Percentiles rank a stretch among this genome's conserved stretches.
phyloP scores from a whole-genome alignment of 2,797 vertebrate genomes.

The Myiotriccus ornatus region DNA sequence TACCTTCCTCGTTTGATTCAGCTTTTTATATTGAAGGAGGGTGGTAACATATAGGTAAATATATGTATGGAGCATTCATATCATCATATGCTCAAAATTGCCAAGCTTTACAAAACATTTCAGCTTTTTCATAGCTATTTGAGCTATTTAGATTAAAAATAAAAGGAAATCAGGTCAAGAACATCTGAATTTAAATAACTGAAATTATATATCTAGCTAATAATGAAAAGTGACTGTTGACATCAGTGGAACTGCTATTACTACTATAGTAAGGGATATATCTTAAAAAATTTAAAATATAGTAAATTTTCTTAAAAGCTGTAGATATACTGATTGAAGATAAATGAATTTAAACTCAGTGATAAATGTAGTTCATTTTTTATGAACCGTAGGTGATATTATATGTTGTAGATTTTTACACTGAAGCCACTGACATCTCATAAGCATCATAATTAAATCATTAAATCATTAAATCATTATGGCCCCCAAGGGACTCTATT shows the following conservation, averaged over 20 bases:
- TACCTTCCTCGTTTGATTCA: not conserved
- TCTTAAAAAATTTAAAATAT: not conserved
- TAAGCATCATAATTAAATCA: not conserved
- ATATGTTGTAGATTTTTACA: not conserved
- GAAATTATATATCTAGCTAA: not conserved
- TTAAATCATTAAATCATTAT: not conserved
- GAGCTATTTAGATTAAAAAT: not conserved
- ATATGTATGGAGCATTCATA: not conserved
- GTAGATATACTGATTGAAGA: not conserved
- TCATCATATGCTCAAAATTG: not conserved
- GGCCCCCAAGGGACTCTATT: accelerated
- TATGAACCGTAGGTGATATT: not conserved
- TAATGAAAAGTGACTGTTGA: not conserved
- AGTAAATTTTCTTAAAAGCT: not conserved
- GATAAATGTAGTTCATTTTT: not conserved
- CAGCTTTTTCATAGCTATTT: not conserved
- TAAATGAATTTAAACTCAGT: not conserved
- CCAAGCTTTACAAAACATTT: not conserved
- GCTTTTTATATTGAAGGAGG: not conserved
- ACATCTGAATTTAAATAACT: not conserved
- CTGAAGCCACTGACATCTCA: not conserved
- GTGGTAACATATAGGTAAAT: not conserved
- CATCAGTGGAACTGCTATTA: not conserved
- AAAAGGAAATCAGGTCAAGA: not conserved
- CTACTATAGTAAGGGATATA: not conserved